Evolutionary conservation across 2,797 vertebrate species (phyloP).

Genomic region (Sarcoramphus papa): DNA sequence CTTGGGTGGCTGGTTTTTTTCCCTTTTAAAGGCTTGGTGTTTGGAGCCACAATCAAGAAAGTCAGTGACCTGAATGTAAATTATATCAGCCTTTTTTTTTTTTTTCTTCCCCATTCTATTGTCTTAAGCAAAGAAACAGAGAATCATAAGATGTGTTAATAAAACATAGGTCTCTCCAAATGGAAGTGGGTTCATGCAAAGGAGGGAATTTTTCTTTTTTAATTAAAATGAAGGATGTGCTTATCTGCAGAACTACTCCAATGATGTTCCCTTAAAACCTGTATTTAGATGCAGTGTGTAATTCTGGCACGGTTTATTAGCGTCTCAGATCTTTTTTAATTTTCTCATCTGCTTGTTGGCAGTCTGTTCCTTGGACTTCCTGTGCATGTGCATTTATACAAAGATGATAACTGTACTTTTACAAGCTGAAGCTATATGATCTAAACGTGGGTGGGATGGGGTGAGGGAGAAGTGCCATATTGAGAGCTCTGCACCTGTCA

Average conservation of each 20-base stretch:
- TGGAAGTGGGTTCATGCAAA: background rate
- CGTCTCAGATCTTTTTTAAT: background rate
- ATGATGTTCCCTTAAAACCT: background rate
- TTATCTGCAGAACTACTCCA: background rate
- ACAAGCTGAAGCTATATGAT: background rate
- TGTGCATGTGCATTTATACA: background rate
- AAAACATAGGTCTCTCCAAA: background rate
- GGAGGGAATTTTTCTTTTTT: background rate
- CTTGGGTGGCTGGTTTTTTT: background rate
- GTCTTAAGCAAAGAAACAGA: background rate
- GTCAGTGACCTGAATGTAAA: background rate
- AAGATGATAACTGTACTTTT: background rate
- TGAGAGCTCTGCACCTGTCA: constrained; percentile 14
- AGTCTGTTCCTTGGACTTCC: constrained; percentile 3
- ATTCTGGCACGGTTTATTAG: background rate
- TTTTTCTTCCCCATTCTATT: background rate
- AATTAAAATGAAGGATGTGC: background rate
- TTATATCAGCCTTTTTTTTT: background rate
- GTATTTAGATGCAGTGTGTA: background rate
- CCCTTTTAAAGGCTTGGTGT: background rate
- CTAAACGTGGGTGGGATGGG: background rate
- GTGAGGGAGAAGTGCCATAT: background rate
- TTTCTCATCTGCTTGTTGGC: background rate
- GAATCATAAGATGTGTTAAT: background rate
- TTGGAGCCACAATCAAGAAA: background rate